phyloP scores from a whole-genome alignment of 2,113 vertebrate species.

The Varanus salvator region DNA sequence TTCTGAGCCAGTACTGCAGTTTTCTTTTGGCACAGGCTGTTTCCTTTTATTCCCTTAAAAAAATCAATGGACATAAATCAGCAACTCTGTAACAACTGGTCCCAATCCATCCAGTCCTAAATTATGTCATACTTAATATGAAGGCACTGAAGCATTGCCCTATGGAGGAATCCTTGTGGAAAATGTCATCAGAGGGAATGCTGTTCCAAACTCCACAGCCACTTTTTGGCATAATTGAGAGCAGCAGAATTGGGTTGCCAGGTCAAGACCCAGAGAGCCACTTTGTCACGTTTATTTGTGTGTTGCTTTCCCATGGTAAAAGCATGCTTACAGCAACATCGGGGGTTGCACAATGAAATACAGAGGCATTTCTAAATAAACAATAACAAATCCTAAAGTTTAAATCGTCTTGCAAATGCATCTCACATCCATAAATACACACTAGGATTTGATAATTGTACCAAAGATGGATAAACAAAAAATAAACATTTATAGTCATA shows the following conservation, averaged over 20 bases:
- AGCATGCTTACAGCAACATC: no score
- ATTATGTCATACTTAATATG: background rate
- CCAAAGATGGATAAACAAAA: no score
- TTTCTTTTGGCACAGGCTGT: background rate
- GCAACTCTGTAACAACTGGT: background rate
- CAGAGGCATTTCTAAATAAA: no score
- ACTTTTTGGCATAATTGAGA: background rate
- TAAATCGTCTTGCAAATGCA: no score
- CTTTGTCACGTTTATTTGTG: no score
- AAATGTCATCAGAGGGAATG: background rate
- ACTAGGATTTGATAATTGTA: no score
- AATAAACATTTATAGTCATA: no score
- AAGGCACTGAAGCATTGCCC: background rate
- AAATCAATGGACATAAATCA: slow-evolving; percentile 27
- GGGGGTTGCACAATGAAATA: no score
- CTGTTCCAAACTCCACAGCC: background rate
- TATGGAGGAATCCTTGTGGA: background rate
- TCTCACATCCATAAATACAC: no score
- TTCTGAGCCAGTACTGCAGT: slow-evolving; percentile 8
- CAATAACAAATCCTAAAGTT: no score
- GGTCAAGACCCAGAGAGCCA: background rate
- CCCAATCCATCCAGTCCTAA: background rate
- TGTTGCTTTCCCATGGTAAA: no score
- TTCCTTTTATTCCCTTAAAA: background rate
- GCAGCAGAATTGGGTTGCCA: background rate